These are phyloP conservation scores for Oncorhynchus mykiss DNA, from an alignment of 2,113 vertebrate genomes.

Conservation along the genomic window DNA sequence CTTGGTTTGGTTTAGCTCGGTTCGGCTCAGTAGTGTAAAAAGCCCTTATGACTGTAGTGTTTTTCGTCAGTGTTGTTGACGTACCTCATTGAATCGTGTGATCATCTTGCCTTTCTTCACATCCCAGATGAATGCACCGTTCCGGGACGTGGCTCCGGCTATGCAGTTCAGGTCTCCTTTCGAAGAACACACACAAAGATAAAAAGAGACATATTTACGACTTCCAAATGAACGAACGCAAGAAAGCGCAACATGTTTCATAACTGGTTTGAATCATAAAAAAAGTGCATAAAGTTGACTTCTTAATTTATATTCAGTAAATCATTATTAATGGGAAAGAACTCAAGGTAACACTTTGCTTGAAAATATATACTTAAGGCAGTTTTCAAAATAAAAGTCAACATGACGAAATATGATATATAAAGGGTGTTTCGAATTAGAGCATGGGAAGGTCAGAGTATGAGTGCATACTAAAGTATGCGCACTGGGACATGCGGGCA, in stretches of 20 bases:
- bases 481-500: too few relatives aligned
- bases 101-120: slow-evolving; percentile 90
- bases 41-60: background rate
- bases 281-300: background rate
- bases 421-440: too few relatives aligned
- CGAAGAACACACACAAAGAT: slow-evolving; percentile 20
- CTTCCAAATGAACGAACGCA: background rate
- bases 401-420: too few relatives aligned
- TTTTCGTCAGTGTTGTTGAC: background rate
- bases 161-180: slow-evolving; percentile 94
- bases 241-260: too few relatives aligned
- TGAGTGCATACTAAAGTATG: too few relatives aligned
- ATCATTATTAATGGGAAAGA: background rate
- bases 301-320: background rate
- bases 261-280: background rate
- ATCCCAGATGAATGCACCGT: slow-evolving; percentile 97
- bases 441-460: too few relatives aligned
- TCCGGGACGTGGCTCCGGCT: slow-evolving; percentile 90
- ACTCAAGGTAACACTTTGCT: too few relatives aligned
- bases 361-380: too few relatives aligned
- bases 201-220: background rate
- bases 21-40: too few relatives aligned
- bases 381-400: too few relatives aligned
- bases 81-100: slow-evolving; percentile 92
- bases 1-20: too few relatives aligned